Percentiles rank a stretch among this genome's conserved stretches.
These are phyloP conservation scores for Drosophila trapezifrons DNA, from an alignment of 1,140 invertebrate genomes.

Conservation along the genomic window DNA sequence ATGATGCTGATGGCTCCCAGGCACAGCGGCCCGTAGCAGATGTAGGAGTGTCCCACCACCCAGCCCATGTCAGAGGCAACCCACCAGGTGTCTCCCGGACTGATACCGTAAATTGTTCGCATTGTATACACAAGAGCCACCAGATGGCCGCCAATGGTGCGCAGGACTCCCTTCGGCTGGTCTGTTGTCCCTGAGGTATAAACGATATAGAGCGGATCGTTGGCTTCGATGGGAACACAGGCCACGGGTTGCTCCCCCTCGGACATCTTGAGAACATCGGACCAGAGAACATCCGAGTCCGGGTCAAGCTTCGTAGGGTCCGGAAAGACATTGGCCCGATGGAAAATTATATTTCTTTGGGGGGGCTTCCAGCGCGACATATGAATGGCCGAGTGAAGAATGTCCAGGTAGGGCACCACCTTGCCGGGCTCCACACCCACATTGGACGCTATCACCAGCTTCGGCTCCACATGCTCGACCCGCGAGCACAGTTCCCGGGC, in stretches of 20 bases:
- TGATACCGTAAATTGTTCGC: constrained; percentile 92
- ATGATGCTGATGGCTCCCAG: constrained; percentile 93
- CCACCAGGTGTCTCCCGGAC: constrained; percentile 95
- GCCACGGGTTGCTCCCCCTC: constrained; percentile 86
- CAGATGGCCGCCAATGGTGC: constrained; percentile 94
- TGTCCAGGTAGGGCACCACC: constrained; percentile 93
- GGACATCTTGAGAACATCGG: constrained; percentile 87
- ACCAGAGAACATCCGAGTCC: constrained; percentile 91
- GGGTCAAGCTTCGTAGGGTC: constrained; percentile 85
- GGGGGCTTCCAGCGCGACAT: constrained; percentile 89
- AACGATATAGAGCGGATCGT: constrained; percentile 95
- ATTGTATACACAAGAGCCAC: constrained; percentile 94
- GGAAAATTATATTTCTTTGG: constrained; percentile 91
- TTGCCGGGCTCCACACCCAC: constrained; percentile 95
- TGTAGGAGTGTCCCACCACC: constrained; percentile 97
- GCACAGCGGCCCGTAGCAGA: constrained; percentile 94
- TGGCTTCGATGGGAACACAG: constrained; percentile 93
- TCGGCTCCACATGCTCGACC: constrained; percentile 94
- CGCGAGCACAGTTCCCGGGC: constrained; percentile 92
- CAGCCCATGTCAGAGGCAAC: constrained; percentile 94
- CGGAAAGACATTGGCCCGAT: constrained; percentile 88
- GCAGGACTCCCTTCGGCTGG: constrained; percentile 92
- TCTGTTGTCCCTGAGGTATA: constrained; percentile 97
- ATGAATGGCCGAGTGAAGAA: constrained; percentile 93
- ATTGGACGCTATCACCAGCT: constrained; percentile 94